A percentile compares a stretch with the other conserved stretches of the same genome.
Conservation (phyloP, 2,113 vertebrate genomes). For the Leptosomus discolor region DNA sequence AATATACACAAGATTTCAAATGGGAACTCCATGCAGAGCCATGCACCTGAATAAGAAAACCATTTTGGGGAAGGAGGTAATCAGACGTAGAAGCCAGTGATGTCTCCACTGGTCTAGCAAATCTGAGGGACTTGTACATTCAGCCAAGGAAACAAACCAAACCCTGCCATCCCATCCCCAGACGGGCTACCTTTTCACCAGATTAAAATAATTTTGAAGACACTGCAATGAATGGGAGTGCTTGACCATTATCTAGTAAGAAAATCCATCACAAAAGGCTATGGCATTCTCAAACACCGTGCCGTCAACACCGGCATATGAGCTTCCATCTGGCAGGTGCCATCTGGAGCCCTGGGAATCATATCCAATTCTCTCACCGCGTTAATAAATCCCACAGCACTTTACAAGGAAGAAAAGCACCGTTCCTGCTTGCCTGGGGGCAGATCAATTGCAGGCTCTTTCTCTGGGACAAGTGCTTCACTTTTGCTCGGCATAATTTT, state of each 20-base stretch:
- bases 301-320: not conserved
- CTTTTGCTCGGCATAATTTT: not conserved
- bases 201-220: not conserved
- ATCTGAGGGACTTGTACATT: not conserved
- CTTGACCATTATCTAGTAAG: not conserved
- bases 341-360: conserved; percentile 14
- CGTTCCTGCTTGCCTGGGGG: not conserved
- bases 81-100: not conserved
- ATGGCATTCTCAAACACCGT: not conserved
- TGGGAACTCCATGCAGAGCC: not conserved
- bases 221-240: not conserved
- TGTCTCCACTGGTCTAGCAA: not conserved
- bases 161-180: not conserved
- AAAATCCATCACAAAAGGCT: not conserved
- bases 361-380: not conserved
- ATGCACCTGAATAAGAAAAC: not conserved
- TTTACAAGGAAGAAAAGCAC: not conserved
- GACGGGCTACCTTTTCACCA: not conserved
- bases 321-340: conserved; percentile 4
- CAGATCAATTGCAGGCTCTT: not conserved
- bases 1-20: not conserved
- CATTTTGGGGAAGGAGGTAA: not conserved
- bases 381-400: not conserved
- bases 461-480: not conserved
- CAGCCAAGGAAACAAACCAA: not conserved